Evolutionary conservation across 2,113 vertebrate genomes (phyloP), one percentile per base, ranked within the genome.

Genomic region (Balaeniceps rex): DNA sequence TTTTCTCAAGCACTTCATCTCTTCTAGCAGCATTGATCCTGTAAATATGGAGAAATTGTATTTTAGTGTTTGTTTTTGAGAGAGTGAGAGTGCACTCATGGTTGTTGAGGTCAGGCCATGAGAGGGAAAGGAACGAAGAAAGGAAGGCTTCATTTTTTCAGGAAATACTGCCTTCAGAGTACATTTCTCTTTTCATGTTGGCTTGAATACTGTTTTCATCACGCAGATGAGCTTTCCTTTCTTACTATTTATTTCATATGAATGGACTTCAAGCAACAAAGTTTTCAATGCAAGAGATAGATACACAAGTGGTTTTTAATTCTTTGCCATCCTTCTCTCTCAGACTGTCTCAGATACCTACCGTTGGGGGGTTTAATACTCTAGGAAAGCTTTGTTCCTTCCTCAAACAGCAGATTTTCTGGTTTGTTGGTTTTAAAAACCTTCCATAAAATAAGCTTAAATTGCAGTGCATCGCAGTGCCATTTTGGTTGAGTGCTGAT

Each of bases 321-420:
- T 77, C 34, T 84, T 91, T 68, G 44, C 49, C 74, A 18, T 82
- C 38, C n/a, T 81, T 63, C 46, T 78, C 38, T 91, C 46, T 2
- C 14, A 65, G 24, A 38, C 14, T 24, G 51, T 81, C 57, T 70
- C 34, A 71, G 76, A 92, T 68, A 82, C 6, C 23, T 76, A 13
- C 24, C 6, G 3, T 7, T 47, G 25, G 2, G 13, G 19, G 21
- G 13, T 5, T 61, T 69, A 88, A 26, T 89, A 28, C 7, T 52
- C 25, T 81, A 25, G 19, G 46, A 78, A 55, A 84, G 26, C 36
- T 95, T 93, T 78, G 42, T 64, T 87, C 64, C 21, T 94, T 74
- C 54, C 69, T 64, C 54, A 91, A 47, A 29, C 58, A 87, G 31
- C 46, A 57, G 68, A 57, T 89, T 89, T 93, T 93, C 64, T 91